Conservation (phyloP, 2,797 vertebrate species). For the Enteromius trimaculatus region DNA sequence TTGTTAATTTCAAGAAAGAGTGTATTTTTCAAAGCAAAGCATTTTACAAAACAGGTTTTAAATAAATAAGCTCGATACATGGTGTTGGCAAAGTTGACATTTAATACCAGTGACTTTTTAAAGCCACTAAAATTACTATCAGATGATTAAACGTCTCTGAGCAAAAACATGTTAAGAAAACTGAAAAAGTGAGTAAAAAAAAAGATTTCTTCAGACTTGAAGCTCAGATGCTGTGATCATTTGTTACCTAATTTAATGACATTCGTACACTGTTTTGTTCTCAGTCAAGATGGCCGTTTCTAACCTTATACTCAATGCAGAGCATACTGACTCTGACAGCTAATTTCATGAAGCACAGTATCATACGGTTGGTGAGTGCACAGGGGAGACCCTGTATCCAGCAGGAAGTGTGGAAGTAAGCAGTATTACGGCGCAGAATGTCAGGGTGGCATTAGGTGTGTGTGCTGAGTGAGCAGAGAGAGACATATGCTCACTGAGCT, state of each 20-base stretch:
- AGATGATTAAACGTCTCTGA: not conserved
- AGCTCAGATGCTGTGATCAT: not conserved
- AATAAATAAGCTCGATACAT: not conserved
- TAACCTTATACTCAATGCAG: not conserved
- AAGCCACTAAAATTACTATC: not conserved
- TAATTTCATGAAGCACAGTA: not conserved
- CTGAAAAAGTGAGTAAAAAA: not conserved
- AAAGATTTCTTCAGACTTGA: not conserved
- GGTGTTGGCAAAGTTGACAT: not conserved
- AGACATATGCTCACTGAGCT: constrained; percentile 26
- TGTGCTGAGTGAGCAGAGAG: constrained; percentile 79
- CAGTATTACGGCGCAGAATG: constrained; percentile 29
- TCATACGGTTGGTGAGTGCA: not conserved
- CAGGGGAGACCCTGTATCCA: not conserved
- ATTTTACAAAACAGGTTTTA: not conserved
- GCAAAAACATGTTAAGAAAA: not conserved
- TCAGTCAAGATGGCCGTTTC: not conserved
- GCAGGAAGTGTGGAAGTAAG: constrained; percentile 1
- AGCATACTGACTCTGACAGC: not conserved
- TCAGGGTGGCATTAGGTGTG: constrained; percentile 55
- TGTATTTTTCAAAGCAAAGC: not conserved
- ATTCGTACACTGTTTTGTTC: not conserved
- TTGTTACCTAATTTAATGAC: not conserved
- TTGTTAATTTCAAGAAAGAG: not conserved
- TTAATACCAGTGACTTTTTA: not conserved